Base-by-base conservation (phyloP, 92 coral and sea anemone species). In the Parazoanthus swiftii region DNA sequence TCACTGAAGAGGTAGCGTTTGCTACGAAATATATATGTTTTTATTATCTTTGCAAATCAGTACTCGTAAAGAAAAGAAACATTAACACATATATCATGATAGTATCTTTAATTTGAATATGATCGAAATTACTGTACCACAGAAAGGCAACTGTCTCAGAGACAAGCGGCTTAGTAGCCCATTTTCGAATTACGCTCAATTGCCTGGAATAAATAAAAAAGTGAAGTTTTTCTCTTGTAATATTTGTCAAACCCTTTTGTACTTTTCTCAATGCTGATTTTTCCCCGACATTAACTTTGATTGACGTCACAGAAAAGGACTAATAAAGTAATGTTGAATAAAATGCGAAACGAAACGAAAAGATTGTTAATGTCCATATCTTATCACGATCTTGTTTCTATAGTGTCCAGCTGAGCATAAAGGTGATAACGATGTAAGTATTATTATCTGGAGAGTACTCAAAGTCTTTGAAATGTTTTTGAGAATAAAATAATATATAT, bases 371-470 rank as follows among this genome's bases (percentile, higher is more conserved):
- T n/a, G 9, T 63, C 36, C 51, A 20, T n/a, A 23, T 23, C 11
- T 68, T 68, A 14, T n/a, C 46, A 18, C 42, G 43, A 23, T 37
- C 20, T 70, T 44, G 37, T 29, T 84, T 48, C 35, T 72, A 29
- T 29, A 84, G 87, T 84, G 87, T 20, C 87, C 87, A 71, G 43
- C 79, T 10, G 65, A 15, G 42, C 25, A 44, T 20, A 36, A 48
- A 84, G 79, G 68, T 76, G 37, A 25, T 35, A 36, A 73, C 18
- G 87, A 84, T 44, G 87, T 84, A 84, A 84, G 87, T 50, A 54
- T 67, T 15, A 37, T n/a, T 13, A n/a, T 48, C 21, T 68, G 15
- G 25, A 36, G 20, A 37, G 26, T 74, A 74, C 37, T 39, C 35
- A 37, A 63, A 18, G n/a, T 23, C 8, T 20, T 21, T 58, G 21